Base-by-base conservation (phyloP, 2,888 invertebrate species). In the Mimachlamys varia region DNA sequence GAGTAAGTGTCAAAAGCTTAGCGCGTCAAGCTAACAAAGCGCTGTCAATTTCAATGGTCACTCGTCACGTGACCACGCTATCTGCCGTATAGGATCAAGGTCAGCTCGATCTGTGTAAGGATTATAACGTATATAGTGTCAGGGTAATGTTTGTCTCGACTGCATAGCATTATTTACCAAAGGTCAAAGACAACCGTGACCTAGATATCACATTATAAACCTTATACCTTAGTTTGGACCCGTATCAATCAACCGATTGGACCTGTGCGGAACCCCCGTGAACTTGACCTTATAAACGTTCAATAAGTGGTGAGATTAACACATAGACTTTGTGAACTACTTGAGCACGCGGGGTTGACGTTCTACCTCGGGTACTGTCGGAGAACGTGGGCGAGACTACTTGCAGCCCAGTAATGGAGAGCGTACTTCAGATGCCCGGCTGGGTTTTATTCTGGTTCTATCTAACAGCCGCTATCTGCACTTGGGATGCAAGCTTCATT, bases 401-500 rank as follows among this genome's bases (percentile, higher is more conserved):
- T 22, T n/a, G n/a, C 58, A 10, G 58, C 1, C 58, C 19, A 19
- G n/a, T 33, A 76, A 76, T 76, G 76, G 76, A 76, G 76, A 22
- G 76, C 13, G 33, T 33, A 10, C 76, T 76, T 13, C 76, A 76
- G 88, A 91, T 95, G 58, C 93, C 94, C 0, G 89, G 90, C 1
- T 95, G 95, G 95, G 93, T 95, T 13, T 88, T 94, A 87, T 62
- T 55, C 19, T 96, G 95, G 95, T 94, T 95, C 89, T 94, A 94
- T 89, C 88, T 91, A 37, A 95, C 95, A 10, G 93, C 94, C 0
- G 62, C 93, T 12, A 92, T 95, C 62, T 95, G 95, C 88, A 95
- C 94, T 0, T 95, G 94, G 93, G 95, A 96, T 89, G 95, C 95
- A 17, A 93, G 93, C 33, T 96, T 96, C 90, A 94, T 95, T 87